Conservation (phyloP, 2,113 vertebrate species). For the Peucedramus taeniatus region DNA sequence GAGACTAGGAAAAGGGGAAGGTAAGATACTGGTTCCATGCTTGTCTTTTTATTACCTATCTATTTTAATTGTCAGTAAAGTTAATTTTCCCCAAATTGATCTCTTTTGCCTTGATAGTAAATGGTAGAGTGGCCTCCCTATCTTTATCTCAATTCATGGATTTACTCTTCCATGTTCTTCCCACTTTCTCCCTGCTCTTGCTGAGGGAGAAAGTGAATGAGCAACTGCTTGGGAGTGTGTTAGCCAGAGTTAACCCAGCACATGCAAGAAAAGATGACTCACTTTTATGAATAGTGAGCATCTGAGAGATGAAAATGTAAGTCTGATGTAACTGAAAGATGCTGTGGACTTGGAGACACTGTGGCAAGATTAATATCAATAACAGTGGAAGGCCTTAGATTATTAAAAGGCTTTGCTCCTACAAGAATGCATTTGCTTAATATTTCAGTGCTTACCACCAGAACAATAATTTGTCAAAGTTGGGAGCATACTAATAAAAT, state of each 20-base stretch:
- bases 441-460: background rate
- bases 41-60: background rate
- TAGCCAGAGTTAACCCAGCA: background rate
- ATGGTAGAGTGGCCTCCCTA: background rate
- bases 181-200: background rate
- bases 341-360: background rate
- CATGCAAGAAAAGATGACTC: background rate
- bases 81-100: background rate
- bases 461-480: background rate
- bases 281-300: background rate
- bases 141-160: background rate
- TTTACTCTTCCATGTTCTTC: background rate
- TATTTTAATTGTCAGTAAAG: background rate
- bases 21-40: background rate
- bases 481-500: background rate
- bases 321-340: background rate
- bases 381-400: background rate
- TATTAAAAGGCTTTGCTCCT: background rate
- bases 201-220: background rate
- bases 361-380: background rate
- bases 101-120: background rate
- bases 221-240: background rate
- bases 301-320: background rate
- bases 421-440: background rate
- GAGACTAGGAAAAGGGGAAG: background rate